Percentiles rank a stretch among this genome's conserved stretches.
Conservation (phyloP, 2,888 invertebrate species). For the Beris chalybata region DNA sequence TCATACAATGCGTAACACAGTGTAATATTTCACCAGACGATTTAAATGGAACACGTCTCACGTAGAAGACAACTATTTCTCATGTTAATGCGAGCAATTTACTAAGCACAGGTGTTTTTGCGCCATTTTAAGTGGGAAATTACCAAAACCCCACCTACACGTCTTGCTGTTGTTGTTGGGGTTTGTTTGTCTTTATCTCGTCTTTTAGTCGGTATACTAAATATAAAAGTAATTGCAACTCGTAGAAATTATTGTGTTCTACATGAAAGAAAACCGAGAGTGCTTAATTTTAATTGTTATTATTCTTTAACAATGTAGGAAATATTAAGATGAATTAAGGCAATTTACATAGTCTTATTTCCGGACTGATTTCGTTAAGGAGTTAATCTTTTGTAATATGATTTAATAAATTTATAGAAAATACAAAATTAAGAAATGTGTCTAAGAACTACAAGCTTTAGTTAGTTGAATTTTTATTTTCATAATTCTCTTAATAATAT, state of each 20-base stretch:
- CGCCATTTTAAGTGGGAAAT: constrained; percentile 22
- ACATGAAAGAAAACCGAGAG: constrained; percentile 1
- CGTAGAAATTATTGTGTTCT: constrained; percentile 6
- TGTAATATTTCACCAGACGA: constrained; percentile 24
- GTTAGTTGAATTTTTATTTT: too few relatives aligned
- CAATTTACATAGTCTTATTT: too few relatives aligned
- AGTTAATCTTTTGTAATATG: too few relatives aligned
- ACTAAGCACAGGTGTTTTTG: constrained; percentile 18
- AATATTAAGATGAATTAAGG: too few relatives aligned
- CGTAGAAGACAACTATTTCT: constrained; percentile 26
- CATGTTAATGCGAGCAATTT: constrained; percentile 32
- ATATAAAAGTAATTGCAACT: constrained; percentile 23
- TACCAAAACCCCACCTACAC: constrained; percentile 17
- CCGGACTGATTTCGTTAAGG: too few relatives aligned
- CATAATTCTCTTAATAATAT: too few relatives aligned
- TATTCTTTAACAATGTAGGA: too few relatives aligned
- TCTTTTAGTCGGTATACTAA: constrained; percentile 7
- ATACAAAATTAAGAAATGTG: too few relatives aligned
- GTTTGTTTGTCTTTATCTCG: constrained; percentile 14
- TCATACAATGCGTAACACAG: neutral
- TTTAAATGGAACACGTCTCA: constrained; percentile 26
- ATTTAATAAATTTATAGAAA: too few relatives aligned
- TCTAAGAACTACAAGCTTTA: too few relatives aligned
- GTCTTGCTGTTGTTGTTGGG: constrained; percentile 2
- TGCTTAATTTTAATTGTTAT: neutral